phyloP scores from a whole-genome alignment of 1,140 invertebrate genomes.

The Theocolax elegans region DNA sequence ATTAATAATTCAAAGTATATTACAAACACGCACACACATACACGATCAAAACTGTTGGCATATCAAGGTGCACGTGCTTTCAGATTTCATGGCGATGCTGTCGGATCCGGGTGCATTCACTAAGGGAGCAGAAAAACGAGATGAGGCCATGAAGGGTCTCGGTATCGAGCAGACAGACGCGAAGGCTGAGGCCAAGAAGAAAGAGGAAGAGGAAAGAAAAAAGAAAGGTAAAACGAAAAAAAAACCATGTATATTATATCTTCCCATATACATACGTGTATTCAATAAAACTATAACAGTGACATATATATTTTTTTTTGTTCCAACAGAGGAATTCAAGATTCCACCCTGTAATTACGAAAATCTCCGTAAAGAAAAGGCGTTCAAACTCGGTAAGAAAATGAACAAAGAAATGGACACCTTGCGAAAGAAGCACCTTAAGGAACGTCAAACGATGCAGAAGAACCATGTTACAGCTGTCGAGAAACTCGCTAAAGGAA shows the following conservation, averaged over 20 bases:
- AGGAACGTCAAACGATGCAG: slow-evolving; percentile 91
- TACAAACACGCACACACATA: too few species aligned
- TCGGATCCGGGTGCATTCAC: slow-evolving; percentile 95
- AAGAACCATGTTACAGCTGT: slow-evolving; percentile 92
- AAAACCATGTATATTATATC: too few species aligned
- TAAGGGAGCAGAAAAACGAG: slow-evolving; percentile 80
- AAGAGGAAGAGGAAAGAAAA: slow-evolving; percentile 58
- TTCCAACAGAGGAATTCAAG: slow-evolving; percentile 69
- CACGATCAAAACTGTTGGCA: too few species aligned
- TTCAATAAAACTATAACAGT: too few species aligned
- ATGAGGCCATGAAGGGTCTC: slow-evolving; percentile 77
- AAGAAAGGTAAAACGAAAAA: slow-evolving; percentile 53
- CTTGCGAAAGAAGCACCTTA: slow-evolving; percentile 90
- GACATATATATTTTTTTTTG: neutral
- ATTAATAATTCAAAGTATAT: too few species aligned
- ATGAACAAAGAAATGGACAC: slow-evolving; percentile 94
- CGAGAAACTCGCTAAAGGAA: slow-evolving; percentile 93
- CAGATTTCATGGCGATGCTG: slow-evolving; percentile 97
- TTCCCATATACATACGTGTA: too few species aligned
- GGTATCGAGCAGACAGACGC: slow-evolving; percentile 64
- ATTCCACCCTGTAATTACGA: slow-evolving; percentile 94
- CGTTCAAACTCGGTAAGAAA: slow-evolving; percentile 93
- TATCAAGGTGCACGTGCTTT: slow-evolving; percentile 28
- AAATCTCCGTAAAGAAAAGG: slow-evolving; percentile 88
- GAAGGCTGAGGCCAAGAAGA: slow-evolving; percentile 63